These are phyloP conservation scores for mouse (Mus musculus) DNA, from an alignment of 2,113 vertebrate genomes.

Conservation along the genomic window GRCm39 chr15:4108001-4108500, in stretches of 20 bases:
- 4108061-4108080: slow-evolving; percentile 65
- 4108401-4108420: neutral
- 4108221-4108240: neutral
- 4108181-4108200: slow-evolving; percentile 72
- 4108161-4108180: slow-evolving; percentile 69
- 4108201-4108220: slow-evolving; percentile 72
- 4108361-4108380: slow-evolving; percentile 6
- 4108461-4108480: slow-evolving; percentile 18
- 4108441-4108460: slow-evolving; percentile 63
- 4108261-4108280: slow-evolving; percentile 36
- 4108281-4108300: slow-evolving; percentile 51
- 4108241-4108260: slow-evolving; percentile 43
- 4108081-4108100: slow-evolving; percentile 77
- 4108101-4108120: slow-evolving; percentile 68
- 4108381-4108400: slow-evolving; percentile 34
- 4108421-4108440: neutral
- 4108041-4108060: slow-evolving; percentile 66
- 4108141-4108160: slow-evolving; percentile 67
- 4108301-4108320: slow-evolving; percentile 32
- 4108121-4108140: slow-evolving; percentile 70
- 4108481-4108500: too few species aligned
- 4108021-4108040: slow-evolving; percentile 43
- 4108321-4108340: slow-evolving; percentile 39
- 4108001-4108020: slow-evolving; percentile 62
- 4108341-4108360: neutral